Base-by-base conservation (phyloP, 2,888 invertebrate species). In the Sesia apiformis region DNA sequence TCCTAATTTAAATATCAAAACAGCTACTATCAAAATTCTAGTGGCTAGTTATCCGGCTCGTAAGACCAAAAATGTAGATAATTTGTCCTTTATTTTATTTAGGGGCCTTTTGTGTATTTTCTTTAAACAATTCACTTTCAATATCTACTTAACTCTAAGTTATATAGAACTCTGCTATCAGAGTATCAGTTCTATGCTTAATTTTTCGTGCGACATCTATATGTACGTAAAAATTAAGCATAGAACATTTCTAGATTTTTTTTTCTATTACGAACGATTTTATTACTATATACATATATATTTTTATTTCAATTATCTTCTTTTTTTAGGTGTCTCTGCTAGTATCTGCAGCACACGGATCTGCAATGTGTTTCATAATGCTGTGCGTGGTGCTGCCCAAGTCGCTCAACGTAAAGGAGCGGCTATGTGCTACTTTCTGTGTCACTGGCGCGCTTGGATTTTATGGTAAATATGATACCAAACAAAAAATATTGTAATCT, bases 371-470 rank as follows among this genome's bases (percentile, higher is more conserved):
- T 62, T 84, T 90, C 66, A 83, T 87, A 52, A 72, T 81, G 68
- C 66, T 90, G 40, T 84, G 84, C 59, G 72, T 84, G n/a, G 76
- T 81, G 53, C 66, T 90, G 56, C 86, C 90, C 0, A 78, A 80
- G 55, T 73, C 81, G 3, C 74, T 84, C 53, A 85, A 87, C 56
- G 82, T 84, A 59, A 85, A 84, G 59, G 72, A 81, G 3, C 70
- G 82, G 39, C 64, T 90, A 7, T 84, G 85, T 57, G 78, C 81
- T 2, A 68, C 74, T 1, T 83, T 91, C 64, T 91, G 91, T 57
- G 75, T 90, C 53, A 70, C 85, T 38, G 91, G 91, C 38, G 87
- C 91, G 5, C 58, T 87, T 41, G 91, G 91, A 51, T 92, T 91
- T 68, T 90, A 91, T 59, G 90, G 92, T 92, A 75, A 85, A 83